These are phyloP conservation scores for Thereuonema tuberculata DNA, from an alignment of 1,140 invertebrate genomes.

Conservation along the genomic window DNA sequence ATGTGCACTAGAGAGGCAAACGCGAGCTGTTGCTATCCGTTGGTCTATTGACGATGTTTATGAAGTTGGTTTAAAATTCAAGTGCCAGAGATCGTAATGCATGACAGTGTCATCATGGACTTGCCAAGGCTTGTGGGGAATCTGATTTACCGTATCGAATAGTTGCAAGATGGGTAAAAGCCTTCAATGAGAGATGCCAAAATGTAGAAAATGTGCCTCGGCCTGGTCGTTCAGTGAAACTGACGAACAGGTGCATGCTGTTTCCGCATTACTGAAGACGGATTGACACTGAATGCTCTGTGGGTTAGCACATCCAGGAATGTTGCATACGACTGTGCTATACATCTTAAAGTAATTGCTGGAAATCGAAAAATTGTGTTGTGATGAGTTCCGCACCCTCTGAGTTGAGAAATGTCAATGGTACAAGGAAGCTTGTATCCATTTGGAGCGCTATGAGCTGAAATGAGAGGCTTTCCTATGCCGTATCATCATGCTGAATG, in stretches of 20 bases:
- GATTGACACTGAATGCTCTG: neutral
- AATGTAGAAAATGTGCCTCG: neutral
- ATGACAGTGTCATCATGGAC: neutral
- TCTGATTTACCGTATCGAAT: neutral
- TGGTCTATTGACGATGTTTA: neutral
- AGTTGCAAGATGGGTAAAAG: neutral
- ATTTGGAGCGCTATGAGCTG: neutral
- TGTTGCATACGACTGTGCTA: neutral
- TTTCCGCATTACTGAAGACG: neutral
- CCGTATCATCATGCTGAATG: neutral
- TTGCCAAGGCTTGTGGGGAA: neutral
- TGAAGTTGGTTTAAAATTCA: neutral
- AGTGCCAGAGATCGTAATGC: neutral
- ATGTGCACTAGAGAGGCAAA: too few species aligned
- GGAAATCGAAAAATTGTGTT: neutral
- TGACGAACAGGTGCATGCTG: neutral
- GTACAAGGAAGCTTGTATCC: neutral
- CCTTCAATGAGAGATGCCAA: neutral
- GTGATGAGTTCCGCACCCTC: neutral
- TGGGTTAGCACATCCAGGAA: neutral
- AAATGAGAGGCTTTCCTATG: constrained; percentile 6
- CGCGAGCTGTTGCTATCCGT: neutral
- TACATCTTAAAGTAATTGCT: neutral
- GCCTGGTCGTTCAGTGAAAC: too few species aligned
- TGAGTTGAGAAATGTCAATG: neutral